Evolutionary conservation across 2,113 vertebrate species (phyloP).

Genomic region (Carettochelys insculpta): DNA sequence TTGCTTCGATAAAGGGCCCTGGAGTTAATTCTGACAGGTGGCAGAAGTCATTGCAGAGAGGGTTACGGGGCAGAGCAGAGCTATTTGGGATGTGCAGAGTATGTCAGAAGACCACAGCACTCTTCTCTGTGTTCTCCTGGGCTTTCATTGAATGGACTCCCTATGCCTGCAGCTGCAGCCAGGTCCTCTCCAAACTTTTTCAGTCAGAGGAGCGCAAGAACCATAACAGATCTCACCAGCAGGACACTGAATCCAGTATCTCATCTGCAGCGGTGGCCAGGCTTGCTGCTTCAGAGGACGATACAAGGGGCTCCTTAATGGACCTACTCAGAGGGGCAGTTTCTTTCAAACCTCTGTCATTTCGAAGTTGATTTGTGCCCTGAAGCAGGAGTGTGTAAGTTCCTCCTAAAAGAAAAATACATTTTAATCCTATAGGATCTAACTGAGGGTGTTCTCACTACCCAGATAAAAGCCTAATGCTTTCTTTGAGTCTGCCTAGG

Average conservation of each 20-base stretch:
- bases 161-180: not conserved
- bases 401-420: not conserved
- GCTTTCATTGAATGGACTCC: not conserved
- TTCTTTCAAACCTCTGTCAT: not conserved
- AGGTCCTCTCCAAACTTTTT: not conserved
- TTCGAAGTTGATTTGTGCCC: not conserved
- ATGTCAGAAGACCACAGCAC: not conserved
- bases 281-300: not conserved
- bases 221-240: not conserved
- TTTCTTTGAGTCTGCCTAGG: not conserved
- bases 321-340: not conserved
- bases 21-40: too few relatives aligned
- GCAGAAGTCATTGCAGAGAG: not conserved
- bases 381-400: not conserved
- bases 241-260: not conserved
- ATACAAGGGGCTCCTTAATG: not conserved
- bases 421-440: not conserved
- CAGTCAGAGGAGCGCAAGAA: not conserved
- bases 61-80: not conserved
- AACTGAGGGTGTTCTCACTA: not conserved
- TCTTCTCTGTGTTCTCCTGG: not conserved
- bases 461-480: not conserved
- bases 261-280: not conserved
- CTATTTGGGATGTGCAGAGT: not conserved
- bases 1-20: fast-evolving